Conservation (phyloP, 2,888 invertebrate genomes). For the Lasioglossum vierecki region DNA sequence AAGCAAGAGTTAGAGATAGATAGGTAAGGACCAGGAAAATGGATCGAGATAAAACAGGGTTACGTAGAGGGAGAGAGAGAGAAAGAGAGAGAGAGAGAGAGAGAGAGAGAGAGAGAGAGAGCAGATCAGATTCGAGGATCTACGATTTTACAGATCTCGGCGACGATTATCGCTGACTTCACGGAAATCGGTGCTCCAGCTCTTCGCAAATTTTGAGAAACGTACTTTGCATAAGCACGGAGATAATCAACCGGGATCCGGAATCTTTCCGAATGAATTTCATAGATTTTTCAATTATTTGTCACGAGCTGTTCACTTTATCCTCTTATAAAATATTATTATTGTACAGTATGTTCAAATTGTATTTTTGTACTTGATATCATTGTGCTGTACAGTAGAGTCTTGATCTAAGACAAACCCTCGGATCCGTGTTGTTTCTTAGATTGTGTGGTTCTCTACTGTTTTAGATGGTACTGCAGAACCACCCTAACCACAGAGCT, state of each 20-base stretch:
- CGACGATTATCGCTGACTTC: slow-evolving; percentile 42
- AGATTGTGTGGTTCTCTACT: too few species aligned
- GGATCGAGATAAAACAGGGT: slow-evolving; percentile 56
- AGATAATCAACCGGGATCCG: not conserved
- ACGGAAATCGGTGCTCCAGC: not conserved
- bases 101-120: not conserved
- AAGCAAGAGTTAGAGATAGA: slow-evolving; percentile 50
- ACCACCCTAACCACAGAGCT: too few species aligned
- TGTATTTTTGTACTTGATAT: too few species aligned
- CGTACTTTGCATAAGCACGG: slow-evolving; percentile 15
- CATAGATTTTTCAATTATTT: not conserved
- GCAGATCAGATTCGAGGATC: slow-evolving; percentile 41
- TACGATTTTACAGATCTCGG: slow-evolving; percentile 47
- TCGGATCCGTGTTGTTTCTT: too few species aligned
- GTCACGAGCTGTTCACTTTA: not conserved
- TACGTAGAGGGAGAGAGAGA: not conserved
- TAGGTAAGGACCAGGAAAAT: slow-evolving; percentile 59
- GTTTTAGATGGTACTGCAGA: too few species aligned
- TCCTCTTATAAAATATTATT: too few species aligned
- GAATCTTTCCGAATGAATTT: not conserved
- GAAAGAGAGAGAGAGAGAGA: too few species aligned
- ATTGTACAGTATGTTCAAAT: too few species aligned
- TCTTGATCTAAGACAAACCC: too few species aligned
- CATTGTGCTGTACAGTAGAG: too few species aligned
- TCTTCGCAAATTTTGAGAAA: slow-evolving; percentile 32